Conservation (phyloP, 2,113 vertebrate genomes). For the Agelaius tricolor region DNA sequence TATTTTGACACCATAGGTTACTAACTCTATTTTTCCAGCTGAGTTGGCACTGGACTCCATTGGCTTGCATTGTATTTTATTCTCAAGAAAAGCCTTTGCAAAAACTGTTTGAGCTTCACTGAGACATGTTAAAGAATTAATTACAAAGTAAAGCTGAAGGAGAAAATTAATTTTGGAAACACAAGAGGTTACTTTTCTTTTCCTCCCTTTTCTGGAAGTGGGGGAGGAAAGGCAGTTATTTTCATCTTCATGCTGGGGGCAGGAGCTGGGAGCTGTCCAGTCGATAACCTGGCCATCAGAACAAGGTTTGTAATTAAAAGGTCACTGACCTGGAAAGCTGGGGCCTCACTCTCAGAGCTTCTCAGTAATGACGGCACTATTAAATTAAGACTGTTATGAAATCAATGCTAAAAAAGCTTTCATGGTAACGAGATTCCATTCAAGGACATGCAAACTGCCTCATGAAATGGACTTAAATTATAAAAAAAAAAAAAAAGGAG, state of each 20-base stretch:
- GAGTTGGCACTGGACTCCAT: not conserved
- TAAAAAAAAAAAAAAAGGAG: conserved; percentile 70
- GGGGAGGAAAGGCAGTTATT: conserved; percentile 75
- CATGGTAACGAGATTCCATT: conserved; percentile 85
- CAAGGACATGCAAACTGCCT: conserved; percentile 82
- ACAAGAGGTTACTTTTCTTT: conserved; percentile 77
- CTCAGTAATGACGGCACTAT: conserved; percentile 83
- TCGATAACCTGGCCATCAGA: conserved; percentile 86
- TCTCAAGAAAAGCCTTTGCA: conserved; percentile 36
- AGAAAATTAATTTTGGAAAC: conserved; percentile 84
- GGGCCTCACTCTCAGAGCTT: conserved; percentile 80
- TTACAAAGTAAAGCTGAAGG: conserved; percentile 77
- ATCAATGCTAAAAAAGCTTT: conserved; percentile 89
- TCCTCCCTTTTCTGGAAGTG: conserved; percentile 66
- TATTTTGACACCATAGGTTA: not conserved
- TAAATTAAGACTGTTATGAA: conserved; percentile 90
- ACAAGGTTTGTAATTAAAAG: conserved; percentile 90
- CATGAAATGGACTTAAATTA: conserved; percentile 78
- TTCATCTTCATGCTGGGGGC: conserved; percentile 74
- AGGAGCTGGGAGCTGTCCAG: conserved; percentile 80
- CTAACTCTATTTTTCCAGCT: not conserved
- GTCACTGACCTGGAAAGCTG: conserved; percentile 86
- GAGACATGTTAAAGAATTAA: conserved; percentile 79
- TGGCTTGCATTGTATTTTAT: conserved; percentile 37
- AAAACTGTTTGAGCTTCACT: conserved; percentile 57